These are phyloP conservation scores for Lagopus leucura DNA, from an alignment of 2,113 vertebrate genomes.

Conservation along the genomic window DNA sequence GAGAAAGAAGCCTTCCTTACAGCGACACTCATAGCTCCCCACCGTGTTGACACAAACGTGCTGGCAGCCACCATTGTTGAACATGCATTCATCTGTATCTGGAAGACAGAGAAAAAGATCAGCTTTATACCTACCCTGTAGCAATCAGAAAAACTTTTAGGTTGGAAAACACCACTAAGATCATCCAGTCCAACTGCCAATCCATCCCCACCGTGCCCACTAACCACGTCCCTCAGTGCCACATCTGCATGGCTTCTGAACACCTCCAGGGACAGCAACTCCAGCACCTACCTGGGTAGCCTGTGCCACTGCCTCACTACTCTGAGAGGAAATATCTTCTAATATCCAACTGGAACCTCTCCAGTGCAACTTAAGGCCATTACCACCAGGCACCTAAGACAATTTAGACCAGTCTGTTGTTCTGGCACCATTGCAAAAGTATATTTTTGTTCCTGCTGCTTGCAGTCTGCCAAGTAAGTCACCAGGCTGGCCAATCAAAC, in stretches of 20 bases:
- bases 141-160: neutral
- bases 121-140: neutral
- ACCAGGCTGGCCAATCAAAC: neutral
- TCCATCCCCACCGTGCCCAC: no score
- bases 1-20: constrained; percentile 95
- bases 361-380: no score
- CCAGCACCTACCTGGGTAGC: no score
- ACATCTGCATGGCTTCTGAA: no score
- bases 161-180: no score
- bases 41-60: constrained; percentile 92
- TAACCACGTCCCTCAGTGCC: no score
- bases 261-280: no score
- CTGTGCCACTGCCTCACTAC: no score
- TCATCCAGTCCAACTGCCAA: no score
- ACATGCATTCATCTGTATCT: constrained; percentile 86
- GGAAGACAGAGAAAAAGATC: neutral
- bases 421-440: neutral
- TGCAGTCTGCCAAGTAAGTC: neutral
- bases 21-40: constrained; percentile 96
- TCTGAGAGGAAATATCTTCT: no score
- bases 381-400: neutral
- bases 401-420: neutral
- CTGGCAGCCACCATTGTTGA: constrained; percentile 97
- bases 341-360: no score
- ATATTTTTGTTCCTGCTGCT: neutral